Base-by-base conservation (phyloP, 2,113 vertebrate genomes). In the Dipodomys spectabilis region DNA sequence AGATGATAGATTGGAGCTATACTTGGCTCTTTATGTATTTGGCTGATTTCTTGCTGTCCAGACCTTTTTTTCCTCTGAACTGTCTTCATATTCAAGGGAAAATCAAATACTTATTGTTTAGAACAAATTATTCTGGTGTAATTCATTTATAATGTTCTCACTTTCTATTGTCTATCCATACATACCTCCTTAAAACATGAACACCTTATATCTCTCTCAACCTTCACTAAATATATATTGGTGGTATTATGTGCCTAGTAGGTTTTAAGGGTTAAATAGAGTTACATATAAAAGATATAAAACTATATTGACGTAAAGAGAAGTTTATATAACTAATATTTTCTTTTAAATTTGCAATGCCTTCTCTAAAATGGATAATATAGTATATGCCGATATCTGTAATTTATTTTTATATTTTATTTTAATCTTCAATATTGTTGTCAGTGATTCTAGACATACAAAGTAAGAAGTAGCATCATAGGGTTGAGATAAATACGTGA, bases 41-140 rank as follows among this genome's bases (percentile, higher is more conserved):
- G 72, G 72, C 75, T 94, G 83, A 79, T 80, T 77, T 45, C 62
- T 68, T 75, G 28, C 77, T 94, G 90, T 79, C 88, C 69, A 90
- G 57, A 73, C 84, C 23, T 1, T 82, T 75, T 90, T 23, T 62
- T 73, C 67, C 32, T 90, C 30, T 64, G 32, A 82, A 67, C 81
- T 89, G 32, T 22, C 67, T 80, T 94, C 75, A 95, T 83, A 75
- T 84, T 75, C 23, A 49, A 65, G 6, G 32, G 20, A 87, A 91
- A 83, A 75, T 6, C 3, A 81, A 85, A 69, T 92, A n/a, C 4
- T 22, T 74, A 80, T 64, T 93, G 44, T 74, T 82, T 65, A 65
- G 35, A 72, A 67, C 9, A 81, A 92, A 86, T 53, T 92, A 13
- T 68, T 19, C 22, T 35, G 73, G 39, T 82, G 20, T 2, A 93